Percentiles rank a stretch among this genome's conserved stretches.
Conservation (phyloP, 2,797 vertebrate species). For the Typhlichthys eigenmanni region DNA sequence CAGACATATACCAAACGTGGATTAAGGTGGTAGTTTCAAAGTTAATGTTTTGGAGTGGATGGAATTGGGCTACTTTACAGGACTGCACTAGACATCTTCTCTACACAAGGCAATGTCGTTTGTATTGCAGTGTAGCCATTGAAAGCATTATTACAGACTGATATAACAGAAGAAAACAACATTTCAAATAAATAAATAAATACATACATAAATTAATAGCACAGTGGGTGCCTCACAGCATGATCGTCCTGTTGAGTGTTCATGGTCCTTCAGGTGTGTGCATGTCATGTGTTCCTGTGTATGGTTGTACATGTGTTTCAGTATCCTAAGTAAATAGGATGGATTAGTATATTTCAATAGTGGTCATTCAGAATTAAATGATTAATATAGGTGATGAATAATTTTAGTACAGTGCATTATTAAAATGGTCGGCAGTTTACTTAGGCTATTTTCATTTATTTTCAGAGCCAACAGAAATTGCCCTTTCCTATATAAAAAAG, state of each 20-base stretch:
- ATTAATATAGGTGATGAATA: constrained; percentile 29
- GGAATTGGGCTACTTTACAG: no score
- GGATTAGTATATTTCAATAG: no score
- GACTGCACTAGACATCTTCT: no score
- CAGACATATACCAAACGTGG: constrained; percentile 45
- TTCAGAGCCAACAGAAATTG: constrained; percentile 56
- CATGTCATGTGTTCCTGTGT: no score
- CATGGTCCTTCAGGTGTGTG: no score
- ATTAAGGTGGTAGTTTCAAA: constrained; percentile 17
- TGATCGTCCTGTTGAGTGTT: no score
- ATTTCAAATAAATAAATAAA: no score
- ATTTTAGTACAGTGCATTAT: constrained; percentile 63
- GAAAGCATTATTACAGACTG: constrained; percentile 15
- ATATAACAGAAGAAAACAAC: constrained; percentile 7
- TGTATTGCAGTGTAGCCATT: constrained; percentile 63
- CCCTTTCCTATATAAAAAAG: constrained; percentile 55
- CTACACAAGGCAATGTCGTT: neutral
- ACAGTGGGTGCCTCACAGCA: constrained; percentile 24
- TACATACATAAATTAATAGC: no score
- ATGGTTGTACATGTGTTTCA: no score
- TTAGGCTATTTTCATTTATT: neutral
- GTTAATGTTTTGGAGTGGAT: neutral
- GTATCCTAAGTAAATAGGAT: no score
- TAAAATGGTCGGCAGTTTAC: constrained; percentile 35
- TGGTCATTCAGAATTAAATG: no score